Conservation (phyloP, 53 echinoderm and acorn worm genomes). For the Stichopus horrens region DNA sequence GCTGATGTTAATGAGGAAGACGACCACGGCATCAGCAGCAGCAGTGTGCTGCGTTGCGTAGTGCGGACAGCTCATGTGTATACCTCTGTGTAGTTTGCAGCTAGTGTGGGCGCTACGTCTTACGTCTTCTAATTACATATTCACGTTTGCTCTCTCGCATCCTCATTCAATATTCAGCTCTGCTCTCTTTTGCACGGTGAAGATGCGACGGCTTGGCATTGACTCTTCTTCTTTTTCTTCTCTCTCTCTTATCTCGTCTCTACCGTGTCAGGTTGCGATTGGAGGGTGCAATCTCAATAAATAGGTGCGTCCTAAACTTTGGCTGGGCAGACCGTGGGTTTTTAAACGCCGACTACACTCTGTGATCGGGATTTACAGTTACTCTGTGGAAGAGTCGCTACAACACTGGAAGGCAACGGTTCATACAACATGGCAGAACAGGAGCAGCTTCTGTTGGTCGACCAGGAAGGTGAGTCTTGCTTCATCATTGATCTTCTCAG, state of each 20-base stretch:
- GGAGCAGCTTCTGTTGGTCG: constrained; percentile 20
- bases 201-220: constrained; percentile 9
- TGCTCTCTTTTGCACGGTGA: constrained; percentile 33
- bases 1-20: constrained; percentile 41
- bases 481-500: background rate
- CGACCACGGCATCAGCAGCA: background rate
- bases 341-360: constrained; percentile 26
- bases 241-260: constrained; percentile 18
- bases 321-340: constrained; percentile 38
- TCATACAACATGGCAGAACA: constrained; percentile 35
- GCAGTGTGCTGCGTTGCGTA: background rate
- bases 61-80: too few relatives aligned
- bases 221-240: constrained; percentile 25
- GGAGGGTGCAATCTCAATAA: constrained; percentile 44
- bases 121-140: constrained; percentile 40
- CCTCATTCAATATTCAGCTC: constrained; percentile 49
- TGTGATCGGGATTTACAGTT: constrained; percentile 42
- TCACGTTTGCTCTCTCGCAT: constrained; percentile 39
- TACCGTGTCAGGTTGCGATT: constrained; percentile 49
- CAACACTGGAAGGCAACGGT: constrained; percentile 35
- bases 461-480: constrained; percentile 35
- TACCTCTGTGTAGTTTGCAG: constrained; percentile 1
- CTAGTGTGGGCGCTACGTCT: constrained; percentile 19
- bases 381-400: background rate
- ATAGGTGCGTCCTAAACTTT: constrained; percentile 42